A percentile compares a stretch with the other conserved stretches of the same genome.
Evolutionary conservation across 2,113 vertebrate species (phyloP).

Genomic region (Oophaga pumilio): DNA sequence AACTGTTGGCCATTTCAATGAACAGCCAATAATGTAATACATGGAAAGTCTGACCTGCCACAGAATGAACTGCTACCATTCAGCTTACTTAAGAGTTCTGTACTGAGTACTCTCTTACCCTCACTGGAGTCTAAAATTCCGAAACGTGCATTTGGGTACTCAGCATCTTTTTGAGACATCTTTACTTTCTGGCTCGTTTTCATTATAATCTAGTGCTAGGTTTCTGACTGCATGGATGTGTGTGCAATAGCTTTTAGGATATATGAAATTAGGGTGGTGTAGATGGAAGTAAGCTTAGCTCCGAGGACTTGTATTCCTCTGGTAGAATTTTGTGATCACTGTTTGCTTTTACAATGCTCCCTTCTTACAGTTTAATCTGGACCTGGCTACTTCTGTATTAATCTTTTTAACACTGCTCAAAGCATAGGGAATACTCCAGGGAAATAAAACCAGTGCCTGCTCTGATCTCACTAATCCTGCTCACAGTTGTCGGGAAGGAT

Average conservation of each 20-base stretch:
- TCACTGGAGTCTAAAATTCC: no score
- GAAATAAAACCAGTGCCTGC: conserved; percentile 53
- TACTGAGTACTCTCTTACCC: no score
- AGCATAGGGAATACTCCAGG: conserved; percentile 43
- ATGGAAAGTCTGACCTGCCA: no score
- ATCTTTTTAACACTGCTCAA: conserved; percentile 57
- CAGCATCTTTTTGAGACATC: no score
- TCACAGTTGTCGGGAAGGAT: conserved; percentile 54
- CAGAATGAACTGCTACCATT: no score
- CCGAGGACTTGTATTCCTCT: background rate
- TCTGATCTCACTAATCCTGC: conserved; percentile 57
- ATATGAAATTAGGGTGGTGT: background rate
- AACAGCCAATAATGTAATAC: no score
- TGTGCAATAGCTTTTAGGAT: background rate
- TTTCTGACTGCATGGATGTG: background rate
- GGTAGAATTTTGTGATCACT: conserved; percentile 29
- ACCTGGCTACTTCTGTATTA: conserved; percentile 50
- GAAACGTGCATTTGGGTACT: no score
- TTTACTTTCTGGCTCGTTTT: no score
- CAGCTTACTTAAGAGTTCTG: no score
- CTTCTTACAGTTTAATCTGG: conserved; percentile 48
- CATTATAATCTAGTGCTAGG: background rate
- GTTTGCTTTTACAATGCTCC: conserved; percentile 37
- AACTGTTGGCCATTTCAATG: no score
- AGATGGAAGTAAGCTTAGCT: background rate